Evolutionary conservation across 2,113 vertebrate genomes (phyloP), one percentile per base, ranked within the genome.

Genomic region (Vimba vimba): DNA sequence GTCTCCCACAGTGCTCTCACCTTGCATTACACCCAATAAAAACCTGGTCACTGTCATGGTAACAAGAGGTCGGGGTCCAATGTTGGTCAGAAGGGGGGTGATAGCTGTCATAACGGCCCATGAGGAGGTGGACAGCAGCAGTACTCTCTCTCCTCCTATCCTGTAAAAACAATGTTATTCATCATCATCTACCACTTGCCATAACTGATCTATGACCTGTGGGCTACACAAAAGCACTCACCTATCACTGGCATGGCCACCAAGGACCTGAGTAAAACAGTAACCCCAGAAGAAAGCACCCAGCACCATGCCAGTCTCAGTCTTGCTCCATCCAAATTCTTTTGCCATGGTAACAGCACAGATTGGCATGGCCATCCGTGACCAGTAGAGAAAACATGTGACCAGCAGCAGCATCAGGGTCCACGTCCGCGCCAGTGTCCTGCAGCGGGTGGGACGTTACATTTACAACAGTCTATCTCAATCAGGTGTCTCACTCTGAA

Each of bases 231-330:
- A 76, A 45, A n/a, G 68, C 43, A 27, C 93, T 89, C 79, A 95
- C 95, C 87, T 94, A 87, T 98, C 97, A 47, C 97, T 97, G 47
- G 93, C 93, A 59, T 97, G 93, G 78, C 97, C 97, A 1, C 97
- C 97, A 9, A 95, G 81, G 0, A 98, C 93, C 95, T 98, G 97
- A 0, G 97, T 98, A 88, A 97, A 83, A 90, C 97, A 98, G 92
- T 97, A 98, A 55, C 97, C 97, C 97, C 97, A 98, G 93, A 97
- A 99, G 93, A 97, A 98, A 85, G 96, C 96, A 85, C 97, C 96
- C 87, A 99, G 94, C n/a, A 94, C 95, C 0, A 97, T 6, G 0
- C 97, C 96, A 0, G 95, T 95, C 25, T 98, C 96, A 15, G 95
- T 96, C 94, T 98, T 98, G 90, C 93, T 96, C 97, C 97, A 99